Evolutionary conservation across 2,888 invertebrate genomes (phyloP).

Genomic region (Acanthopleura granulata): DNA sequence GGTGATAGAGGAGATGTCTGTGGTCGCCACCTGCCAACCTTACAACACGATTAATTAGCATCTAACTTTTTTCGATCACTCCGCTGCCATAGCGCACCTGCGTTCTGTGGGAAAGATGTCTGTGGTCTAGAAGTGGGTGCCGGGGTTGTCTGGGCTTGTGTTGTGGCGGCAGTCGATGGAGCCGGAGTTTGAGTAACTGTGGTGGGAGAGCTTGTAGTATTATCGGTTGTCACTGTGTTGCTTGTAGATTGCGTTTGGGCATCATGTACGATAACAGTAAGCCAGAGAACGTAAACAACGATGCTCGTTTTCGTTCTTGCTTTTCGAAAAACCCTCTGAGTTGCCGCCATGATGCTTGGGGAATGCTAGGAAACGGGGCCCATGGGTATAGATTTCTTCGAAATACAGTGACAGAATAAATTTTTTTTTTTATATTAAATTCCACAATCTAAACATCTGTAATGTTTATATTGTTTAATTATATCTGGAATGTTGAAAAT

Average conservation of each 20-base stretch:
- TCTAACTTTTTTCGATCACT: too few relatives aligned
- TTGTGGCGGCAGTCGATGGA: slow-evolving; percentile 12
- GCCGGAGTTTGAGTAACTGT: background rate
- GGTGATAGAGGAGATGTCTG: too few relatives aligned
- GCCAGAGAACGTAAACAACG: too few relatives aligned
- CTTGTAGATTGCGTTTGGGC: background rate
- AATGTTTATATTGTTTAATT: too few relatives aligned
- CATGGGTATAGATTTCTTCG: background rate
- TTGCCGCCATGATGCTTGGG: slow-evolving; percentile 19
- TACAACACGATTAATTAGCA: too few relatives aligned
- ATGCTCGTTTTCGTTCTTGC: background rate
- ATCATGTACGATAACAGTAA: background rate
- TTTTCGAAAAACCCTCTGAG: slow-evolving; percentile 9
- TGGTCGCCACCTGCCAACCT: too few relatives aligned
- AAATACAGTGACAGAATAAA: background rate
- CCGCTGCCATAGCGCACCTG: background rate
- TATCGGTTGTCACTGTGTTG: background rate
- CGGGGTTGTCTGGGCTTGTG: slow-evolving; percentile 18
- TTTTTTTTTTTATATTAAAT: too few relatives aligned
- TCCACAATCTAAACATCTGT: too few relatives aligned
- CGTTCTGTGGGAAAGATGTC: background rate
- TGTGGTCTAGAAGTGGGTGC: slow-evolving; percentile 21
- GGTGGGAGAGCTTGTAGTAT: background rate
- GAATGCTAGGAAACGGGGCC: slow-evolving; percentile 15
- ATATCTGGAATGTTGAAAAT: too few relatives aligned